phyloP scores from a whole-genome alignment of 1,140 invertebrate species.

The Diorhabda elongata region DNA sequence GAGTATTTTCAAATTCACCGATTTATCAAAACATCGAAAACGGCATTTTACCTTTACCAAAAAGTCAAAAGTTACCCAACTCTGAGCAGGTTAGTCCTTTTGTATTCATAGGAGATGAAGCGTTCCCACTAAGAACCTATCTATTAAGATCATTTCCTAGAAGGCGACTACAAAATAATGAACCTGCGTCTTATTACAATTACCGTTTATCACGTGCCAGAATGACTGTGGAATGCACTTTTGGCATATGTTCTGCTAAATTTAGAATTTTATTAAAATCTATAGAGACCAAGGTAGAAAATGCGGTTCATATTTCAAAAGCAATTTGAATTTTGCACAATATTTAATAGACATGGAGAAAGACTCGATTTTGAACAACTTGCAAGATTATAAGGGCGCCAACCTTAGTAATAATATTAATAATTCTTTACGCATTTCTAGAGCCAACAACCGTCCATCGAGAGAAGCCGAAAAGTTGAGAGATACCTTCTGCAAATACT shows the following conservation, averaged over 20 bases:
- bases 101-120: slow-evolving; percentile 45
- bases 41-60: slow-evolving; percentile 10
- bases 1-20: slow-evolving; percentile 11
- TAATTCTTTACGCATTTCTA: too few relatives aligned
- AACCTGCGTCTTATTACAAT: slow-evolving; percentile 42
- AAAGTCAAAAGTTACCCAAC: slow-evolving; percentile 14
- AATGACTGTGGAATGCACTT: slow-evolving; percentile 46
- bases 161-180: slow-evolving; percentile 21
- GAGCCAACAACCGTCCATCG: too few relatives aligned
- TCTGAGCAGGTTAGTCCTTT: slow-evolving; percentile 17
- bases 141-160: slow-evolving; percentile 47
- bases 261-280: slow-evolving; percentile 27
- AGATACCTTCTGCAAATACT: too few relatives aligned
- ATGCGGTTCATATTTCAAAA: slow-evolving; percentile 30
- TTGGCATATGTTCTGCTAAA: slow-evolving; percentile 46
- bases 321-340: neutral
- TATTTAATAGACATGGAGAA: neutral
- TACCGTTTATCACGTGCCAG: slow-evolving; percentile 47
- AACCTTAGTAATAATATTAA: too few relatives aligned
- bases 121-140: slow-evolving; percentile 45
- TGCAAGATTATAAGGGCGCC: too few relatives aligned
- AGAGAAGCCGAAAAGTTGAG: too few relatives aligned
- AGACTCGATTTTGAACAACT: too few relatives aligned
- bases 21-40: slow-evolving; percentile 11
- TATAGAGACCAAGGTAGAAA: slow-evolving; percentile 28